Conservation (phyloP, 2,113 vertebrate genomes). For the Hydrochoerus hydrochaeris region DNA sequence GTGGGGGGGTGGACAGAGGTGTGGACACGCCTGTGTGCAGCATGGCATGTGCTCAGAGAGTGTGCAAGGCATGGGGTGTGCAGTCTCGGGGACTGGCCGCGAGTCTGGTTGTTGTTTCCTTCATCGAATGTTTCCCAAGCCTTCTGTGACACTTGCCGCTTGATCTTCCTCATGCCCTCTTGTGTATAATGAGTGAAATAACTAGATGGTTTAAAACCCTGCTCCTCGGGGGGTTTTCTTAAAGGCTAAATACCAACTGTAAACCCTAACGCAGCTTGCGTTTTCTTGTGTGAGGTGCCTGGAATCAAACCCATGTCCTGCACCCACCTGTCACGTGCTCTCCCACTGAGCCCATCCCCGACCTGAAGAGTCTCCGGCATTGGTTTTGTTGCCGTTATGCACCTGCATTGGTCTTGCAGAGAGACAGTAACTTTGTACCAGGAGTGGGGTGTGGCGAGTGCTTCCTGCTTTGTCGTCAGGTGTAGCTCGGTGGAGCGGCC, state of each 20-base stretch:
- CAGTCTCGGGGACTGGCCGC: background rate
- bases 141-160: background rate
- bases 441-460: background rate
- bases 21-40: too few relatives aligned
- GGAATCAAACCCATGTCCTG: background rate
- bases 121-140: background rate
- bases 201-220: background rate
- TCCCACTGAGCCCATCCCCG: background rate
- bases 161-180: background rate
- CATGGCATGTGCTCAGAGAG: background rate
- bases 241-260: background rate
- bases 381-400: background rate
- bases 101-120: background rate
- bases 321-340: background rate
- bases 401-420: background rate
- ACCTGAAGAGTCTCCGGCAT: background rate
- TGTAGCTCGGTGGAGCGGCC: background rate
- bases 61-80: background rate
- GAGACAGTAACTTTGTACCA: background rate
- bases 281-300: background rate
- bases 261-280: background rate
- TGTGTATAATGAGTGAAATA: background rate
- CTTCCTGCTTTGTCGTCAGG: background rate
- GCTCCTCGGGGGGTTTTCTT: background rate
- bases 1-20: background rate